Base-by-base conservation (phyloP, 2,113 vertebrate species). In the Pogonocichla stellata region DNA sequence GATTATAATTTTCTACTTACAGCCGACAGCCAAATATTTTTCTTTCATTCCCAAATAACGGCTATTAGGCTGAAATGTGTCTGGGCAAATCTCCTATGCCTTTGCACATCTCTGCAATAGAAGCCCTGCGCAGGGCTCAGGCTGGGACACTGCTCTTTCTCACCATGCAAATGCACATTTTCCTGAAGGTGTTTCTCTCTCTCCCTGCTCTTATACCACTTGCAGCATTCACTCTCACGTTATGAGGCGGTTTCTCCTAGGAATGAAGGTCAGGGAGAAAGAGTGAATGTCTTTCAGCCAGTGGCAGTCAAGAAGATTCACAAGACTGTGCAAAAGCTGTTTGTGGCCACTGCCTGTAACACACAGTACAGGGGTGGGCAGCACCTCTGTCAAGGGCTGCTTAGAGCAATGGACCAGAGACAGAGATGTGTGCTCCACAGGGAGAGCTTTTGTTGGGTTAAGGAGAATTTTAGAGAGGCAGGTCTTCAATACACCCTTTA, bases 1-100 rank as follows among this genome's bases (percentile, higher is more conserved):
- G 85, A 92, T 95, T 84, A 61, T 71, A 74, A 93, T 95, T 94
- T 96, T 92, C 75, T 93, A 93, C 84, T 94, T 93, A 78, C 25
- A 78, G 20, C 73, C 16, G 15, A 48, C 31, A 93, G 88, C 24
- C 82, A 96, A 93, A 88, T 88, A 93, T 69, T 94, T 93, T 92
- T 92, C 80, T 94, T 94, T 74, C 48, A 57, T 81, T 94, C 42
- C 40, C 34, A 86, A 94, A 92, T 88, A 96, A 78, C 8, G 34
- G 53, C 67, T 93, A 86, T 81, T 95, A 88, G 42, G 60, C 29
- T 90, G 88, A 94, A 92, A 84, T 92, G 57, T 58, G 31, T 50
- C 72, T 81, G 75, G 61, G 82, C 31, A 91, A 67, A 83, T 74
- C 54, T 95, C 66, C 34, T 88, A 10, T 64, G 34, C 20, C 33